These are phyloP conservation scores for Diorhabda carinulata DNA, from an alignment of 1,140 invertebrate genomes.

Conservation along the genomic window DNA sequence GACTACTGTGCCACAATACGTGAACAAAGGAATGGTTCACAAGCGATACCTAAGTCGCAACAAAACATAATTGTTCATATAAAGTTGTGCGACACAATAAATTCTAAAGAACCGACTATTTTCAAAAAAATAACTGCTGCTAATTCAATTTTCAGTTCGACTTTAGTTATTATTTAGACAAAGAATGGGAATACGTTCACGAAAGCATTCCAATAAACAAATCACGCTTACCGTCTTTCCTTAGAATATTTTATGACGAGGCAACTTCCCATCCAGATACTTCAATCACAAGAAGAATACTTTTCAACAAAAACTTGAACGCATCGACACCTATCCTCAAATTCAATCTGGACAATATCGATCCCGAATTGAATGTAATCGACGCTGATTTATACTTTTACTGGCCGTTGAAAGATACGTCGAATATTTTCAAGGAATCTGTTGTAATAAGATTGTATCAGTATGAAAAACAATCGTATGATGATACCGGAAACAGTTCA, in stretches of 20 bases:
- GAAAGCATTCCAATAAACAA: conserved; percentile 20
- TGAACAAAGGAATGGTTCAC: too few species aligned
- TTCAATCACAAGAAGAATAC: conserved; percentile 23
- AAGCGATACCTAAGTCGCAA: too few species aligned
- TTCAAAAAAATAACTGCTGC: too few species aligned
- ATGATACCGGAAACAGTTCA: conserved; percentile 30
- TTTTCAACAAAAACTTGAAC: conserved; percentile 32
- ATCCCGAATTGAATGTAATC: conserved; percentile 20
- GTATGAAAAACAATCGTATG: conserved; percentile 26
- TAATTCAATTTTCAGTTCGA: background rate
- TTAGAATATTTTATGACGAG: conserved; percentile 31
- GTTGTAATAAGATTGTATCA: conserved; percentile 34
- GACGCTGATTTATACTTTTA: conserved; percentile 41
- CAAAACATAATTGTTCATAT: too few species aligned
- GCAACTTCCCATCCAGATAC: conserved; percentile 12
- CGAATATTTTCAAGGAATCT: conserved; percentile 31
- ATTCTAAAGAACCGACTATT: too few species aligned
- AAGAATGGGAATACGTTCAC: conserved; percentile 32
- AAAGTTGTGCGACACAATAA: too few species aligned
- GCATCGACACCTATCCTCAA: conserved; percentile 28
- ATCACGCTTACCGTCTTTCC: conserved; percentile 23
- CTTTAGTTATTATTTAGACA: conserved; percentile 25
- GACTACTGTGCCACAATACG: too few species aligned
- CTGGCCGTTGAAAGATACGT: conserved; percentile 31
- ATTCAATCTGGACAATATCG: conserved; percentile 34